These are phyloP conservation scores for Penaeus vannamei DNA, from an alignment of 1,140 invertebrate species.

Conservation along the genomic window DNA sequence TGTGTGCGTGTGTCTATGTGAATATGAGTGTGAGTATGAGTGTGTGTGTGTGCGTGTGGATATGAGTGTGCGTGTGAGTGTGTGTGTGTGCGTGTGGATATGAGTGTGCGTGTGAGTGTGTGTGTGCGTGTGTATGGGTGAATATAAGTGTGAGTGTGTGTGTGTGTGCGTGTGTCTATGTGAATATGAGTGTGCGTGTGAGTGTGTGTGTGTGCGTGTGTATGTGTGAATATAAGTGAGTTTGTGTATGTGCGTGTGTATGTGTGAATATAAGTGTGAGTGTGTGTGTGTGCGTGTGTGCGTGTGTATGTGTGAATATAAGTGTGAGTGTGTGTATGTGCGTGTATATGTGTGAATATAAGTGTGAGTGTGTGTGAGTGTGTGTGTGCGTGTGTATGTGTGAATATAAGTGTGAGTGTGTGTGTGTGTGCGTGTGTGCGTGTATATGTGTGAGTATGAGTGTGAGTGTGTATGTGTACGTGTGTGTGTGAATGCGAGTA, in stretches of 20 bases:
- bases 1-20: conserved; percentile 2
- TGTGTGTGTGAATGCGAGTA: background rate
- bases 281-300: background rate
- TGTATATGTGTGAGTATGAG: conserved; percentile 7
- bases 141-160: conserved; percentile 12
- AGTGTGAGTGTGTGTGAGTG: background rate
- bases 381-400: background rate
- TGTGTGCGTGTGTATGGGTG: background rate
- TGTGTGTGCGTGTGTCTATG: conserved; percentile 26
- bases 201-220: conserved; percentile 3
- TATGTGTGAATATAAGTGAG: conserved; percentile 7
- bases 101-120: background rate
- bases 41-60: background rate
- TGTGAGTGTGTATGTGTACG: background rate
- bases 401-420: conserved; percentile 16
- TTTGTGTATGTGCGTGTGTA: background rate
- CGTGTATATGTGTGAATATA: background rate
- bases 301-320: conserved; percentile 26
- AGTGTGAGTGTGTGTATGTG: background rate
- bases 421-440: background rate
- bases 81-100: background rate
- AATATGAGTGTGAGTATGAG: background rate
- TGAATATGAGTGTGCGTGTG: conserved; percentile 3
- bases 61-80: conserved; percentile 12
- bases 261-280: background rate